Percentiles rank a stretch among this genome's conserved stretches.
Evolutionary conservation across 2,888 invertebrate species (phyloP).

Genomic region (Andrena marginata): DNA sequence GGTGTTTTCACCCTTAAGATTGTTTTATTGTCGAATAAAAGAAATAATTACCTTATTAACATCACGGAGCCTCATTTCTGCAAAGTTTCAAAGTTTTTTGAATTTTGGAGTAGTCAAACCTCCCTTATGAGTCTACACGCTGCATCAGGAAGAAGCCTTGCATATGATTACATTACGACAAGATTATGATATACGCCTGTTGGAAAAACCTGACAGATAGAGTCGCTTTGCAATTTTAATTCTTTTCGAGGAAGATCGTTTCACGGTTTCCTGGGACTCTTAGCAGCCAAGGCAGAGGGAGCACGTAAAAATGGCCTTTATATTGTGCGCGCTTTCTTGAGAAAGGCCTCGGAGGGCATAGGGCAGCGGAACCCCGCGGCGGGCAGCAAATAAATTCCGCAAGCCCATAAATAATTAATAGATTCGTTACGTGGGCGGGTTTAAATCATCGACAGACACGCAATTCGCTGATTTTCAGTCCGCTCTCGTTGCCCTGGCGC

Average conservation of each 20-base stretch:
- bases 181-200: background rate
- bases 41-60: no score
- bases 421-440: constrained; percentile 80
- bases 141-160: background rate
- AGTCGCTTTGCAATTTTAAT: constrained; percentile 52
- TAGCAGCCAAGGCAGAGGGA: constrained; percentile 6
- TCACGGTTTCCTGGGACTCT: background rate
- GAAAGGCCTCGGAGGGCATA: constrained; percentile 59
- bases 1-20: no score
- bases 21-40: no score
- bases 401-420: constrained; percentile 83
- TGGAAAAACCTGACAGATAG: constrained; percentile 17
- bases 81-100: no score
- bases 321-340: constrained; percentile 40
- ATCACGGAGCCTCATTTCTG: no score
- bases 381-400: constrained; percentile 79
- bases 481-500: constrained; percentile 64
- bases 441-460: constrained; percentile 80
- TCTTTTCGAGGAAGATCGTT: constrained; percentile 37
- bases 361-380: constrained; percentile 75
- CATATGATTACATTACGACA: background rate
- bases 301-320: constrained; percentile 49
- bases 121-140: background rate
- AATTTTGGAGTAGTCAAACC: no score
- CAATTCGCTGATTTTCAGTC: constrained; percentile 71